Evolutionary conservation across 2,797 vertebrate species (phyloP).

Genomic region (Pteronotus mesoamericanus): DNA sequence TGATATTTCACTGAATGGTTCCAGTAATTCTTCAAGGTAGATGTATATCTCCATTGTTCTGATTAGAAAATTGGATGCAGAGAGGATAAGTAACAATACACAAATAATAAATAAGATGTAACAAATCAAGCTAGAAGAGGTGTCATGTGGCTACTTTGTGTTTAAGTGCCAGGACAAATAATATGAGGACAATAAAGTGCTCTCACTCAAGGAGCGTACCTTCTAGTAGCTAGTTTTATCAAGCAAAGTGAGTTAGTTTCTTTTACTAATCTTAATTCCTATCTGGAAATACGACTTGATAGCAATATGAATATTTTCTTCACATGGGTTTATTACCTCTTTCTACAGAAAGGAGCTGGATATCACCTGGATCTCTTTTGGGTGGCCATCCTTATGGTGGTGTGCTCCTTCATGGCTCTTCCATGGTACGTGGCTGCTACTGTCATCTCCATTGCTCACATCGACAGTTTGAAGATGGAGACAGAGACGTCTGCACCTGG

Average conservation of each 20-base stretch:
- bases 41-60: neutral
- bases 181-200: neutral
- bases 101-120: neutral
- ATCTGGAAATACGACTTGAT: neutral
- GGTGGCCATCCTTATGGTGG: slow-evolving; percentile 91
- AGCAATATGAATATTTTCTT: neutral
- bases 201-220: neutral
- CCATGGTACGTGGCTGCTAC: slow-evolving; percentile 98
- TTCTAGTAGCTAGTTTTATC: neutral
- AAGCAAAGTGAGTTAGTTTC: neutral
- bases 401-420: slow-evolving; percentile 97
- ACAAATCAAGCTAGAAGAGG: neutral
- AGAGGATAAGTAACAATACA: neutral
- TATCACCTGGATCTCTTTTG: slow-evolving; percentile 96
- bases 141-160: neutral
- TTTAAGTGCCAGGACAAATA: neutral
- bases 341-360: slow-evolving; percentile 93
- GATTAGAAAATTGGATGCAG: neutral
- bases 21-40: neutral
- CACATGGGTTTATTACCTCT: neutral
- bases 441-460: slow-evolving; percentile 97
- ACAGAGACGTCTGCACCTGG: slow-evolving; percentile 96
- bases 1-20: neutral
- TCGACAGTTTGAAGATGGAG: slow-evolving; percentile 99
- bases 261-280: neutral